Conservation (phyloP, 2,113 vertebrate species). For the Gracilinanus agilis region DNA sequence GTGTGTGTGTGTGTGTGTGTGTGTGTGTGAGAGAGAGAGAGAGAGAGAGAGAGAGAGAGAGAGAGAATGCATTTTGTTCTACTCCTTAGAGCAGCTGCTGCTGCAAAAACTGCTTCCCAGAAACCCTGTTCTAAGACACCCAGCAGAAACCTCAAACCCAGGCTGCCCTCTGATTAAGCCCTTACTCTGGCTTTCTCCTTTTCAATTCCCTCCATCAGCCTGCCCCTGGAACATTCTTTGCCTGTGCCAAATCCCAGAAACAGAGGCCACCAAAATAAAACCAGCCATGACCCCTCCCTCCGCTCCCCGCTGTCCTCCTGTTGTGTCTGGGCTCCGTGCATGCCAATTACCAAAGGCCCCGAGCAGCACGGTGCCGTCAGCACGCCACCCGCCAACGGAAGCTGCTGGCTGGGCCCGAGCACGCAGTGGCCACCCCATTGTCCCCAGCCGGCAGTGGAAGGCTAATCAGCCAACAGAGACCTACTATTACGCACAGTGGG, state of each 20-base stretch:
- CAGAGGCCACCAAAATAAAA: neutral
- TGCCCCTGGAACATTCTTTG: neutral
- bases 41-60: neutral
- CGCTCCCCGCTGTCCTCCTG: neutral
- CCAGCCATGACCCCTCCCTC: neutral
- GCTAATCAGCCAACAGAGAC: neutral
- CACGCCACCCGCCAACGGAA: neutral
- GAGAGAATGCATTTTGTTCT: neutral
- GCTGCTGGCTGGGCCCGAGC: neutral
- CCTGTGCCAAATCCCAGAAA: constrained; percentile 24
- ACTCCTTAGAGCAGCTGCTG: constrained; percentile 18
- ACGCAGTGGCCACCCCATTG: neutral
- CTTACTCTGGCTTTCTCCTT: neutral
- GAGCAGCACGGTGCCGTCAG: neutral
- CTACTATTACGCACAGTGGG: neutral
- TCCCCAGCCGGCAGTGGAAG: neutral
- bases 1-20: too few relatives aligned
- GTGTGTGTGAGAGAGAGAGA: too few relatives aligned
- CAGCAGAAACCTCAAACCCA: constrained; percentile 25
- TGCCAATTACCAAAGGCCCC: neutral
- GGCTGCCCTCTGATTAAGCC: neutral
- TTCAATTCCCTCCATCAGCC: neutral
- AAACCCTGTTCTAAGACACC: constrained; percentile 10
- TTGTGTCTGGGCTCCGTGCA: neutral
- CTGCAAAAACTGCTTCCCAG: neutral